These are phyloP conservation scores for Actenoides hombroni DNA, from an alignment of 2,113 vertebrate species.

Conservation along the genomic window DNA sequence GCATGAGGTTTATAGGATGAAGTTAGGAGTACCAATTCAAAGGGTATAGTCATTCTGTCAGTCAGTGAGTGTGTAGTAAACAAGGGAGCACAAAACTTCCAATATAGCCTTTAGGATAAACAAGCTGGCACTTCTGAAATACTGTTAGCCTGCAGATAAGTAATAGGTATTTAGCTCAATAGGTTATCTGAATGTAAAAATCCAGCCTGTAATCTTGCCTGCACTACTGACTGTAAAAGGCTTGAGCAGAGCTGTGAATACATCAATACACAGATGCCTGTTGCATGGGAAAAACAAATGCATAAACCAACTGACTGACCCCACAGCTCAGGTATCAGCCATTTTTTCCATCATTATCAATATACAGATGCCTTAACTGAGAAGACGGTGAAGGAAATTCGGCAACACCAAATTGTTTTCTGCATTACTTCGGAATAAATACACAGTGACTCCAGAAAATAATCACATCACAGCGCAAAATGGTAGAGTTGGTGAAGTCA, in stretches of 20 bases:
- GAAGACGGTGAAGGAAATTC: neutral
- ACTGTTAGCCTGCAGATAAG: neutral
- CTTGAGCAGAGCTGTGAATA: neutral
- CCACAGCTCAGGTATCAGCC: neutral
- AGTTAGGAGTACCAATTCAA: neutral
- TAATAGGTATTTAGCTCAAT: neutral
- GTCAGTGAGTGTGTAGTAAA: neutral
- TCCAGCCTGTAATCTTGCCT: neutral
- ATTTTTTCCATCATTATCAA: neutral
- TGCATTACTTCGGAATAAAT: neutral
- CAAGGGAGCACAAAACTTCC: neutral
- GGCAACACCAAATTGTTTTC: neutral
- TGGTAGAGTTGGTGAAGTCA: neutral
- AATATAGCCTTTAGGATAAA: neutral
- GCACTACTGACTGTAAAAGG: neutral
- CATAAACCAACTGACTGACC: neutral
- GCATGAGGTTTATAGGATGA: neutral
- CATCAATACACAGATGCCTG: neutral
- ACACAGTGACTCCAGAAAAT: neutral
- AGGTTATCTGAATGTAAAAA: neutral
- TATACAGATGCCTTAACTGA: neutral
- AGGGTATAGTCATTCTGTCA: neutral
- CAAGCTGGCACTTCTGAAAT: neutral
- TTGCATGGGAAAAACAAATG: neutral
- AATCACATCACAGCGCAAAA: neutral